Percentiles rank a stretch among this genome's conserved stretches.
Evolutionary conservation across 2,888 invertebrate genomes (phyloP).

Genomic region (Apotomis turbidana): DNA sequence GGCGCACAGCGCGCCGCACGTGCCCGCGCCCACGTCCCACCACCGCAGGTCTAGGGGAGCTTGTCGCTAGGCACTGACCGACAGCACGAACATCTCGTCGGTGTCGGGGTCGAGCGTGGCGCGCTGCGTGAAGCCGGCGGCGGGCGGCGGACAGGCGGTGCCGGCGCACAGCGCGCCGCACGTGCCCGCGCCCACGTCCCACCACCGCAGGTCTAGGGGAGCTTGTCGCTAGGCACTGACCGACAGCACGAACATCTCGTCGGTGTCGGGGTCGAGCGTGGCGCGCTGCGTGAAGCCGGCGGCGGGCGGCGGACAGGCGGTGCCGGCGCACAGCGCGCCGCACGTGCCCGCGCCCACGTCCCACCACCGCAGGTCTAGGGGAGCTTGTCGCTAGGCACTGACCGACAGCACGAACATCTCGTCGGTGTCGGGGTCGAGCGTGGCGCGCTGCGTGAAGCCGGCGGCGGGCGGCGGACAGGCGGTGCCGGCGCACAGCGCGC

Average conservation of each 20-base stretch:
- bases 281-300: constrained; percentile 94
- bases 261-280: constrained; percentile 92
- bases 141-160: constrained; percentile 62
- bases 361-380: constrained; percentile 88
- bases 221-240: constrained; percentile 80
- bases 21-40: constrained; percentile 89
- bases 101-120: constrained; percentile 94
- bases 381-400: constrained; percentile 52
- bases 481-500: constrained; percentile 81
- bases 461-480: constrained; percentile 83
- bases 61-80: too few relatives aligned
- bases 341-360: constrained; percentile 87
- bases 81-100: constrained; percentile 94
- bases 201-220: constrained; percentile 87
- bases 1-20: constrained; percentile 84
- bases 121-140: constrained; percentile 92
- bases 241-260: constrained; percentile 94
- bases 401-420: constrained; percentile 95
- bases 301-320: constrained; percentile 68
- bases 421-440: constrained; percentile 92
- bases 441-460: constrained; percentile 94
- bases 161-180: constrained; percentile 83
- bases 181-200: constrained; percentile 87
- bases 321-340: constrained; percentile 81
- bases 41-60: constrained; percentile 94